phyloP scores from a whole-genome alignment of 1,140 invertebrate species.

The Eciton burchellii region DNA sequence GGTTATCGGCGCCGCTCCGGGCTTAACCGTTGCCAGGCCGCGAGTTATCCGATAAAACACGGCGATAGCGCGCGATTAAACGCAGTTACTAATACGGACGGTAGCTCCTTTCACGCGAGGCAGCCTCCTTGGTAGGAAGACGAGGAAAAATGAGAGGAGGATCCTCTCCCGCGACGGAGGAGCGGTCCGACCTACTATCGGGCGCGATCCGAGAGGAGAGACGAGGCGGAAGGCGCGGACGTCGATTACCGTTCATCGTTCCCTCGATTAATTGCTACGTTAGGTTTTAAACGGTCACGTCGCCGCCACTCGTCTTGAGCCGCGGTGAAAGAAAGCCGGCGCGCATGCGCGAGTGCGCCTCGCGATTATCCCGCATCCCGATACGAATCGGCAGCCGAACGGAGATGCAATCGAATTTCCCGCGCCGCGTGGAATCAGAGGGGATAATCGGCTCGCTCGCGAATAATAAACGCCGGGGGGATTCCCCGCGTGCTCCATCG shows the following conservation, averaged over 20 bases:
- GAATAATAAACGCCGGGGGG: constrained; percentile 7
- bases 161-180: constrained; percentile 33
- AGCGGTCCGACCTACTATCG: constrained; percentile 56
- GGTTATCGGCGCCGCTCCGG: constrained; percentile 37
- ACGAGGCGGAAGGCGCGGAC: constrained; percentile 44
- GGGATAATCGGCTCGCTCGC: neutral
- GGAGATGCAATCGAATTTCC: constrained; percentile 3
- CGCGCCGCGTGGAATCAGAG: neutral
- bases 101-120: constrained; percentile 59
- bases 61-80: constrained; percentile 58
- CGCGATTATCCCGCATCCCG: constrained; percentile 21
- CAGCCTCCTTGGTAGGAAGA: constrained; percentile 19
- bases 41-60: constrained; percentile 60
- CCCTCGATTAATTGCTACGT: constrained; percentile 67
- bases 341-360: constrained; percentile 23
- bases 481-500: neutral
- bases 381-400: constrained; percentile 18
- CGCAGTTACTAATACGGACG: constrained; percentile 50
- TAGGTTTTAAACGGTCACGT: constrained; percentile 67
- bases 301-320: constrained; percentile 44
- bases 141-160: constrained; percentile 17
- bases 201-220: constrained; percentile 34
- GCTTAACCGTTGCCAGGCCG: constrained; percentile 45
- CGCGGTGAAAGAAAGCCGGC: constrained; percentile 26
- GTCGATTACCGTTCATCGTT: constrained; percentile 59